Evolutionary conservation across 2,888 invertebrate genomes (phyloP), one percentile per base, ranked within the genome.

Genomic region (Synergus laeviventris): DNA sequence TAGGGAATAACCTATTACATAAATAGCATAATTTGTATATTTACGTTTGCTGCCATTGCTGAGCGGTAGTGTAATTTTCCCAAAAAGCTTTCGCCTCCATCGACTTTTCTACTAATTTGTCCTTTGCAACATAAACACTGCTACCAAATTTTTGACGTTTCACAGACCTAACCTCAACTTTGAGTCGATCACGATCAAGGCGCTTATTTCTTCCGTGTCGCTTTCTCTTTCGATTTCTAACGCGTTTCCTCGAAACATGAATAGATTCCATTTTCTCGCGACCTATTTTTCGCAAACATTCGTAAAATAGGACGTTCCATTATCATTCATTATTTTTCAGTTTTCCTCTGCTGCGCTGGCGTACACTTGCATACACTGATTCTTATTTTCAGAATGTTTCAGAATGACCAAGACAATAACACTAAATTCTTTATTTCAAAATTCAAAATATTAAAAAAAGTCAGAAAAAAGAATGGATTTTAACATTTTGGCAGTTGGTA

Each of bases 21-120:
- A 66, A 1, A 18, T 24, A 64, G 74, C 73, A 14, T 80, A 56
- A 66, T 21, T 66, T 1, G 21, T 56, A 59, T 45, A 76, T 64
- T 59, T 78, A 90, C 90, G 84, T 89, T 66, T 85, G 86, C 79
- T 90, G 90, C 90, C 90, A 91, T 45, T 89, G 87, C 38, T 89
- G 87, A 3, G 89, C 87, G 9, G 83, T 84, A 49, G 82, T 83
- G 45, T 91, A 91, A 84, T 90, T 91, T 83, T 88, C 84, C 90
- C 90, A 91, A 81, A 91, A 91, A 16, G 88, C 81, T 49, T 84
- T 82, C 18, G 90, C 90, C 62, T 87, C 84, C 88, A 90, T 89
- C 36, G 78, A 84, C 31, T 81, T 75, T 21, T 66, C 73, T 18
- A 64, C 49, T 11, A 79, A 16, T 74, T 82, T 82, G 14, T 81